Conservation (phyloP, 2,888 invertebrate species). For the Ophion ventricosus region DNA sequence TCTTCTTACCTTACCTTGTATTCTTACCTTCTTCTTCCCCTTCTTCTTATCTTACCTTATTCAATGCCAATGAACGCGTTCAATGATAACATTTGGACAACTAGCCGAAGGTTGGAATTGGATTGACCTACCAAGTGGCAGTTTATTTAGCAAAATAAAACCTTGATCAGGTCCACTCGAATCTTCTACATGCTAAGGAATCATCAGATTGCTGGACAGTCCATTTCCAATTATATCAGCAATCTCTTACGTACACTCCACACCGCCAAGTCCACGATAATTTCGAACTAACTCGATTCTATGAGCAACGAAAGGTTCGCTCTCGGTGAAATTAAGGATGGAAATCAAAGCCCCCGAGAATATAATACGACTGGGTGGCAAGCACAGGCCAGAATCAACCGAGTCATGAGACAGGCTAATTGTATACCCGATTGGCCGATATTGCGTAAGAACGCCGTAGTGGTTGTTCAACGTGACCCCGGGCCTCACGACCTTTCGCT, state of each 20-base stretch:
- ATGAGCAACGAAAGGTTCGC: neutral
- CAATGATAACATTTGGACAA: neutral
- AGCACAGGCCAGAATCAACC: constrained; percentile 50
- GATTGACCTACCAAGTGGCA: neutral
- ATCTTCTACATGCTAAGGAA: neutral
- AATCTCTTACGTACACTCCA: neutral
- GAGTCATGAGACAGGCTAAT: constrained; percentile 65
- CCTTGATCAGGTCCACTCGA: neutral
- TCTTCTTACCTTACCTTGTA: too few relatives aligned
- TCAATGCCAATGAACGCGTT: neutral
- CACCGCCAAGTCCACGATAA: neutral
- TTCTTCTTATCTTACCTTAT: too few relatives aligned
- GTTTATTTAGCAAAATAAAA: neutral
- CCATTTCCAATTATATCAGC: neutral
- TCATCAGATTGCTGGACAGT: neutral
- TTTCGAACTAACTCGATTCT: neutral
- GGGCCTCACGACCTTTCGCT: constrained; percentile 82
- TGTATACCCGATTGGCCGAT: constrained; percentile 63
- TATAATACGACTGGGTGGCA: neutral
- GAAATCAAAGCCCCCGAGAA: constrained; percentile 26
- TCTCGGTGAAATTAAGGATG: neutral
- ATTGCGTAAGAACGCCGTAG: constrained; percentile 73
- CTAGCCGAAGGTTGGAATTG: neutral
- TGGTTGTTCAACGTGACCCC: constrained; percentile 79
- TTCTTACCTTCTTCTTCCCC: too few relatives aligned